phyloP scores from a whole-genome alignment of 2,888 invertebrate species.

The Ophion ellenae region DNA sequence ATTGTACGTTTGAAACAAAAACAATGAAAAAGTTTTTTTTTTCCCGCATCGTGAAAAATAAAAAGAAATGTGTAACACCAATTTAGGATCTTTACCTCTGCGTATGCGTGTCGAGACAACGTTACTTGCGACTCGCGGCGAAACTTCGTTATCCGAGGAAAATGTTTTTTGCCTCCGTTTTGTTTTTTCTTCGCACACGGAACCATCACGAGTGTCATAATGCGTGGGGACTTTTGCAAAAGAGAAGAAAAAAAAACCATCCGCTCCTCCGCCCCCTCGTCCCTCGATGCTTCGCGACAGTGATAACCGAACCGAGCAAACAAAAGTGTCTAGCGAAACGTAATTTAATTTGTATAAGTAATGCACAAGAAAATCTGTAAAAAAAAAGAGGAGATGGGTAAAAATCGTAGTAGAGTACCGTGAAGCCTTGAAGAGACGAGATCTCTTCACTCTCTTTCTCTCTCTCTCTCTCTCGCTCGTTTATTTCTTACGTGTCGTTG shows the following conservation, averaged over 20 bases:
- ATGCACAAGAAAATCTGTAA: conserved; percentile 73
- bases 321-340: conserved; percentile 75
- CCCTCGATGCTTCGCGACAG: conserved; percentile 75
- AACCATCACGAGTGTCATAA: conserved; percentile 56
- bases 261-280: conserved; percentile 18
- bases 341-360: conserved; percentile 81
- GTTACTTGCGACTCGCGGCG: conserved; percentile 21
- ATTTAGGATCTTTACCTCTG: conserved; percentile 61
- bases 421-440: conserved; percentile 73
- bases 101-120: conserved; percentile 53
- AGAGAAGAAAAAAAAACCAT: conserved; percentile 62
- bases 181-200: conserved; percentile 51
- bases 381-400: conserved; percentile 64
- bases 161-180: conserved; percentile 3
- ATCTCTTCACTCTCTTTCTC: conserved; percentile 64
- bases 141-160: not conserved
- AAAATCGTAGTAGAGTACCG: conserved; percentile 72
- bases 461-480: not conserved
- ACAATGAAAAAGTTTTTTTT: conserved; percentile 25
- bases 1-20: conserved; percentile 72
- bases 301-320: conserved; percentile 67
- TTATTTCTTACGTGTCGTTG: conserved; percentile 65
- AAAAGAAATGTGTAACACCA: conserved; percentile 62
- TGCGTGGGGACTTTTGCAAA: conserved; percentile 54
- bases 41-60: conserved; percentile 62